Base-by-base conservation (phyloP, 2,888 invertebrate genomes). In the Amorpha juglandis region DNA sequence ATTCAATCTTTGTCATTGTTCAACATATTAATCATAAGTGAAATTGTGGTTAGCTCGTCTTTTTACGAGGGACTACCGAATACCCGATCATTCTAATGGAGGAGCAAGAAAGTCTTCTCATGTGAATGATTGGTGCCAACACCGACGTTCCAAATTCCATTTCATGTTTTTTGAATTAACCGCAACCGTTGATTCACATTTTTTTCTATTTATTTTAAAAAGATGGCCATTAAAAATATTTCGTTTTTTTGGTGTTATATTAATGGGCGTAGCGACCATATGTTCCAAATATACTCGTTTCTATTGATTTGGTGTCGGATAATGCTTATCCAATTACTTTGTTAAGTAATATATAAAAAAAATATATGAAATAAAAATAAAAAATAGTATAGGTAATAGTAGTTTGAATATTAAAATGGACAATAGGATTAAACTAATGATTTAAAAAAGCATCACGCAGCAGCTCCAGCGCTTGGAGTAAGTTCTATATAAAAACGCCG, bases 21-120 rank as follows among this genome's bases (percentile, higher is more conserved):
- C 72, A 78, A 75, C 76, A 80, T 82, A 84, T 87, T 83, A 85
- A 84, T 86, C 84, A 84, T 80, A 80, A 85, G 84, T 82, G 85
- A 87, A 89, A 88, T 78, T 78, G 70, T 71, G 75, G 70, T 72
- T 69, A 67, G 65, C 65, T 71, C 68, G 63, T 53, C 45, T 66
- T 45, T 63, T 33, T 33, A 47, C 53, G 33, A 14, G 14, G 19
- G 42, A 62, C 62, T 52, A 52, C 21, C 51, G 50, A 45, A 51
- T 45, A 35, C 9, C 33, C 48, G 47, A 52, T 65, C 19, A 45
- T 19, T 33, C 35, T 33, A 53, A 47, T 42, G 48, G 14, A 62
- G 21, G 52, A 11, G 33, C 42, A 66, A 66, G 45, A 47, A 50
- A 63, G 45, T 63, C 45, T 7, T 51, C 27, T 63, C 51, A 52